These are phyloP conservation scores for Bruchidius siliquastri DNA, from an alignment of 2,888 invertebrate genomes.

Conservation along the genomic window DNA sequence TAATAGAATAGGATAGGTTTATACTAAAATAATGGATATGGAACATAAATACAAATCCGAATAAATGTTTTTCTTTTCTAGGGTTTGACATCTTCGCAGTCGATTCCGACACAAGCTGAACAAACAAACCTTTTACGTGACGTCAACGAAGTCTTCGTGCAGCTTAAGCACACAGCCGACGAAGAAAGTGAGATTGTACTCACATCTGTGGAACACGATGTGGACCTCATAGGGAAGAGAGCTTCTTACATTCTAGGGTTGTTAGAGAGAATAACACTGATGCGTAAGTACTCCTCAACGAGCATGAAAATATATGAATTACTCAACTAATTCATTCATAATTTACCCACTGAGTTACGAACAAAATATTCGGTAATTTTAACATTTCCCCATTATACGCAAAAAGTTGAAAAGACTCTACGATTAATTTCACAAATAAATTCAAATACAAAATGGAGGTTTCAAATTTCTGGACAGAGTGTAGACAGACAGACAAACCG, in stretches of 20 bases:
- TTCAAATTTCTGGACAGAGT: no score
- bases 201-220: constrained; percentile 30
- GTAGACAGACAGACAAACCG: no score
- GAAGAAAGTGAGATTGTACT: constrained; percentile 33
- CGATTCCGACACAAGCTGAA: constrained; percentile 35
- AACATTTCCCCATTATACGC: no score
- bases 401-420: no score
- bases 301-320: no score
- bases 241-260: constrained; percentile 29
- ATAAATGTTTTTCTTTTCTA: constrained; percentile 4
- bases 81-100: constrained; percentile 8
- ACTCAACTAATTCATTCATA: no score
- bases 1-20: no score
- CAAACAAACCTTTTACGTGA: constrained; percentile 35
- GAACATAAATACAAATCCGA: neutral
- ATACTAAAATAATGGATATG: no score
- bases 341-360: no score
- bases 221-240: constrained; percentile 26
- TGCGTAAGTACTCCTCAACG: constrained; percentile 37
- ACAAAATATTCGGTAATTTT: no score
- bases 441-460: no score
- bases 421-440: no score
- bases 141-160: constrained; percentile 37
- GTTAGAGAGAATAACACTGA: constrained; percentile 32
- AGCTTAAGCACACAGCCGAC: constrained; percentile 29